Conservation (phyloP, 2,113 vertebrate species). For the human (Homo sapiens) region GRCh38 chr17:62101001-62101500, state of each 20-base stretch:
- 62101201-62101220: background rate
- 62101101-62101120: no score
- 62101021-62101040: no score
- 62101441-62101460: slow-evolving; percentile 61
- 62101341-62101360: slow-evolving; percentile 29
- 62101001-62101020: no score
- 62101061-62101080: no score
- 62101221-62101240: background rate
- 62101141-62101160: no score
- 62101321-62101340: background rate
- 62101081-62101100: no score
- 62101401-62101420: slow-evolving; percentile 34
- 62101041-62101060: no score
- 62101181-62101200: background rate
- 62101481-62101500: slow-evolving; percentile 37
- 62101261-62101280: background rate
- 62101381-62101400: slow-evolving; percentile 26
- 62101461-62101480: slow-evolving; percentile 39
- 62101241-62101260: background rate
- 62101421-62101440: slow-evolving; percentile 52
- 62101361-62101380: slow-evolving; percentile 47
- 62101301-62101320: slow-evolving; percentile 16
- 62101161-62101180: background rate
- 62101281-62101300: background rate
- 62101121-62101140: no score